Conservation (phyloP, 2,797 vertebrate species). For the Epinephelus malabaricus region DNA sequence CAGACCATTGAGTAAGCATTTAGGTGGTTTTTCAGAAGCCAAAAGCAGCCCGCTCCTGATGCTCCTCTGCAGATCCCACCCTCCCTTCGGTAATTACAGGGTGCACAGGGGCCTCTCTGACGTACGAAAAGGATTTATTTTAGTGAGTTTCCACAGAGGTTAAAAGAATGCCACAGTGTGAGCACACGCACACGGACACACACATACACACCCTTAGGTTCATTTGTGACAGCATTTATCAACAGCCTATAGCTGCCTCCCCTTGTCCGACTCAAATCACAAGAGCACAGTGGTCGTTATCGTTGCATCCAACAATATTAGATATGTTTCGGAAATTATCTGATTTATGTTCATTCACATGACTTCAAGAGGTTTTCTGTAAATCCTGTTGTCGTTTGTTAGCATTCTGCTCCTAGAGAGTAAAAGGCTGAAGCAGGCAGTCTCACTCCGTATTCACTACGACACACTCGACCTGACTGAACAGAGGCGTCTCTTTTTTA, state of each 20-base stretch:
- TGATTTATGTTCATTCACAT: constrained; percentile 3
- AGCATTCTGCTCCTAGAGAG: constrained; percentile 16
- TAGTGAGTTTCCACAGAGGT: constrained; percentile 89
- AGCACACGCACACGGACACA: constrained; percentile 52
- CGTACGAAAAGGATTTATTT: constrained; percentile 89
- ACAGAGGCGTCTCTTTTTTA: constrained; percentile 52
- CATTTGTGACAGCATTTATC: constrained; percentile 79
- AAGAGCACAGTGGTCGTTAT: constrained; percentile 54
- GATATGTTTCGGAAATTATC: constrained; percentile 23
- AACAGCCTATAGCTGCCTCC: constrained; percentile 65
- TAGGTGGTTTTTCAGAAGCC: constrained; percentile 80
- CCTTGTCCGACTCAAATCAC: constrained; percentile 52
- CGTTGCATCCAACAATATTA: constrained; percentile 41
- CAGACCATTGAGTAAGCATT: constrained; percentile 76
- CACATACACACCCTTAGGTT: constrained; percentile 64
- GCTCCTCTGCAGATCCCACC: constrained; percentile 80
- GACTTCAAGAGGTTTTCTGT: constrained; percentile 1
- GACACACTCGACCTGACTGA: constrained; percentile 51
- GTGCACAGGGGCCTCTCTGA: constrained; percentile 87
- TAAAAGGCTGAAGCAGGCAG: constrained; percentile 21
- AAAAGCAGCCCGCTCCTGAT: constrained; percentile 75
- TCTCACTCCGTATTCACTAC: constrained; percentile 33
- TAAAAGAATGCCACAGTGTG: constrained; percentile 87
- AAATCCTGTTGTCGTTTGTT: constrained; percentile 20
- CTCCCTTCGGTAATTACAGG: constrained; percentile 86